Percentiles rank a stretch among this genome's conserved stretches.
These are phyloP conservation scores for Stomatorhinus walkeri DNA, from an alignment of 2,797 vertebrate species.

Conservation along the genomic window DNA sequence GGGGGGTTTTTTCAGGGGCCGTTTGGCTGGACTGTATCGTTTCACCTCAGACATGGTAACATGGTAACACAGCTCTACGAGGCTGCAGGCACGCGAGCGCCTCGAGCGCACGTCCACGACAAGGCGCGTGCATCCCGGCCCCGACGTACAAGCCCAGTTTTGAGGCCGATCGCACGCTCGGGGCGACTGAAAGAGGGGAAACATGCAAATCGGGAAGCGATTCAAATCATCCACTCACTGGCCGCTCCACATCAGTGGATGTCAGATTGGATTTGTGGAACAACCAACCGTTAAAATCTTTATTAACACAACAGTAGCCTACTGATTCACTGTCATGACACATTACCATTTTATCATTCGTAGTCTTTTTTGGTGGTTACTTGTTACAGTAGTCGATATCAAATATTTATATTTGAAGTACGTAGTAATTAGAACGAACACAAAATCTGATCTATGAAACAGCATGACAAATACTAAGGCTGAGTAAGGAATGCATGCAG, in stretches of 20 bases:
- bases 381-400: not conserved
- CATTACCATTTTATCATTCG: not conserved
- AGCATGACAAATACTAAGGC: not conserved
- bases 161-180: not conserved
- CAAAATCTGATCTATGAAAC: not conserved
- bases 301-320: not conserved
- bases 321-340: not conserved
- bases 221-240: not conserved
- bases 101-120: not conserved
- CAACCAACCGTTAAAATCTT: not conserved
- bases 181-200: not conserved
- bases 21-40: not conserved
- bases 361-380: not conserved
- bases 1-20: not conserved
- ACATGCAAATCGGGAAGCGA: not conserved
- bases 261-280: not conserved
- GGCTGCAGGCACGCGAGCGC: not conserved
- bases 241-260: not conserved
- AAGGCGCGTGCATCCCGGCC: not conserved
- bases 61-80: not conserved
- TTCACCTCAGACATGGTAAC: conserved; percentile 10
- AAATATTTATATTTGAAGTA: not conserved
- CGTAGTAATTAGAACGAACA: not conserved
- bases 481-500: not conserved
- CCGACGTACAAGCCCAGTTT: not conserved